Base-by-base conservation (phyloP, 2,797 vertebrate genomes). In the Sparidentex hasta region DNA sequence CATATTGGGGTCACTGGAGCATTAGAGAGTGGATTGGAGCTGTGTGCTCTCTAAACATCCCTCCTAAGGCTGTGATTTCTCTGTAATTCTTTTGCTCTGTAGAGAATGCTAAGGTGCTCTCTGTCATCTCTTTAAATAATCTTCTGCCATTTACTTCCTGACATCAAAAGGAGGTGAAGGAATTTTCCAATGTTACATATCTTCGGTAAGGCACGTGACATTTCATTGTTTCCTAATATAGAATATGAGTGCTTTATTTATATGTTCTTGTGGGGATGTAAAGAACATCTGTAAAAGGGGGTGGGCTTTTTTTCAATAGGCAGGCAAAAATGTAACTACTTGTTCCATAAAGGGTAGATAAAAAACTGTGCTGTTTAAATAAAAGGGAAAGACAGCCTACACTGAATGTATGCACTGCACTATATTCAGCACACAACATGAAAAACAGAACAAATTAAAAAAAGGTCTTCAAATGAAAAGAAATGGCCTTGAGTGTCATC, bases 1-100 rank as follows among this genome's bases (percentile, higher is more conserved):
- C 86, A 87, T 59, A 57, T 46, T 58, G 74, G 78, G 92, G 90
- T 91, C 89, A 92, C 41, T 71, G 85, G 84, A 85, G 73, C 76
- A 79, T 61, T 55, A 75, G 78, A 44, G 55, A 87, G 64, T 76
- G 67, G 78, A 85, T 87, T 61, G 50, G 52, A 84, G 56, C 65
- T 76, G 38, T 0, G 12, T 41, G 76, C 65, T 72, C 81, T 76
- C 70, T 73, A 62, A 54, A 70, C 55, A 66, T 38, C 55, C 59
- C 47, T 82, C 84, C 85, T 71, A 11, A 82, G 84, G 79, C 85
- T 73, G 69, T 27, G 61, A 67, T 65, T 84, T 44, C 33, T 74
- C 68, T 80, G 63, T 62, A 77, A 70, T 74, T 55, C 33, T 25
- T 20, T 50, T 33, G 25, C 61, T 71, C 59, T 69, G 11, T 43